phyloP scores from a whole-genome alignment of 2,113 vertebrate genomes.

The Gymnarchus niloticus region DNA sequence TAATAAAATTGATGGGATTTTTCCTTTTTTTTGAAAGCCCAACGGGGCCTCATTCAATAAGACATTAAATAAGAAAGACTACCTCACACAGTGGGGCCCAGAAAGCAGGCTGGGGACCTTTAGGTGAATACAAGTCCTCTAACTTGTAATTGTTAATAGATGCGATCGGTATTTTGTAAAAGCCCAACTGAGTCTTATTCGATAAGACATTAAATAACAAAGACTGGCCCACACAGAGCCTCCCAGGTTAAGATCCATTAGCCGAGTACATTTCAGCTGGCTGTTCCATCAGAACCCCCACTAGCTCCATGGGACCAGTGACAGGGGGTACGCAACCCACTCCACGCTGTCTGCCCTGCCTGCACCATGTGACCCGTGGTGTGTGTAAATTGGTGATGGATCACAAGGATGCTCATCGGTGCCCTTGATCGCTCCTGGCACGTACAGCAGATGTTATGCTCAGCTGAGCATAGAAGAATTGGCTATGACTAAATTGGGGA shows the following conservation, averaged over 20 bases:
- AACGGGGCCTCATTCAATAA: neutral
- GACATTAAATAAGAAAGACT: neutral
- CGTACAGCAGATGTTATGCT: neutral
- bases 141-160: neutral
- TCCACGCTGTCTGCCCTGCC: neutral
- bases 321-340: neutral
- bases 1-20: neutral
- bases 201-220: conserved; percentile 13
- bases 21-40: neutral
- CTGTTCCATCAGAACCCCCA: neutral
- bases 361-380: neutral
- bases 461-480: neutral
- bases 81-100: neutral
- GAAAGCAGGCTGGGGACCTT: neutral
- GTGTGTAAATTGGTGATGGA: neutral
- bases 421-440: neutral
- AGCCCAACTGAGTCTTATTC: neutral
- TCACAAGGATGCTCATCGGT: neutral
- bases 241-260: neutral
- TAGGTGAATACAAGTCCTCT: neutral
- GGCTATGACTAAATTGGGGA: neutral
- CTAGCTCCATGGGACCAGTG: neutral
- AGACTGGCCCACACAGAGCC: neutral
- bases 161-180: conserved; percentile 4
- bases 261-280: neutral